Evolutionary conservation across 1,140 invertebrate genomes (phyloP).

Genomic region (Drosophila insularis): DNA sequence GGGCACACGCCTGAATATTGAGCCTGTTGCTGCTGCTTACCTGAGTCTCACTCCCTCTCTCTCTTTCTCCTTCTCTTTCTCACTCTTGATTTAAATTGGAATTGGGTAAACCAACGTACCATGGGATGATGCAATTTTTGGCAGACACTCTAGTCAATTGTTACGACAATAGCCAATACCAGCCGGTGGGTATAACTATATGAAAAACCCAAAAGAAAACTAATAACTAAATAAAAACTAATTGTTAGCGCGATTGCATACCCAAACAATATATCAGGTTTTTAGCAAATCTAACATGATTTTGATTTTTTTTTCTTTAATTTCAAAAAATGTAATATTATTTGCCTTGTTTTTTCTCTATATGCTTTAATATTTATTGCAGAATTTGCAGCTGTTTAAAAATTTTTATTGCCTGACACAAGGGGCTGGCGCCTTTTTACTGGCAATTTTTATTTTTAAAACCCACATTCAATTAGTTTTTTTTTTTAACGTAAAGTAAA

Average conservation of each 20-base stretch:
- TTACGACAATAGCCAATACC: slow-evolving; percentile 51
- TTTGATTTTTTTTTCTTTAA: background rate
- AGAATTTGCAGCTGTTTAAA: background rate
- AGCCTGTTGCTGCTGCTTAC: background rate
- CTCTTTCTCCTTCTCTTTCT: slow-evolving; percentile 16
- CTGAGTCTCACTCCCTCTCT: slow-evolving; percentile 4
- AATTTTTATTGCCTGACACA: no score
- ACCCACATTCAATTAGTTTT: no score
- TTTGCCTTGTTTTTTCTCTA: background rate
- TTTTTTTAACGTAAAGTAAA: no score
- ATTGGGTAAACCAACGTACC: slow-evolving; percentile 60
- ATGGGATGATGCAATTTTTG: slow-evolving; percentile 65
- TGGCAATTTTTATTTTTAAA: no score
- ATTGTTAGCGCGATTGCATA: background rate
- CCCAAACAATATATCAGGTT: no score
- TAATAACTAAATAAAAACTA: background rate
- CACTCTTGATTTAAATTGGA: background rate
- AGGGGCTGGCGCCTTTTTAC: no score
- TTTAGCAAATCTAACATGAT: background rate
- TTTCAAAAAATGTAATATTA: background rate
- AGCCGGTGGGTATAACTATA: background rate
- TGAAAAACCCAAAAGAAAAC: background rate
- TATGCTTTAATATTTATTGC: background rate
- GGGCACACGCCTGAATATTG: slow-evolving; percentile 8
- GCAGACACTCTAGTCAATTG: slow-evolving; percentile 52